Conservation (phyloP, 2,113 vertebrate species). For the Romanogobio albipinnatus region DNA sequence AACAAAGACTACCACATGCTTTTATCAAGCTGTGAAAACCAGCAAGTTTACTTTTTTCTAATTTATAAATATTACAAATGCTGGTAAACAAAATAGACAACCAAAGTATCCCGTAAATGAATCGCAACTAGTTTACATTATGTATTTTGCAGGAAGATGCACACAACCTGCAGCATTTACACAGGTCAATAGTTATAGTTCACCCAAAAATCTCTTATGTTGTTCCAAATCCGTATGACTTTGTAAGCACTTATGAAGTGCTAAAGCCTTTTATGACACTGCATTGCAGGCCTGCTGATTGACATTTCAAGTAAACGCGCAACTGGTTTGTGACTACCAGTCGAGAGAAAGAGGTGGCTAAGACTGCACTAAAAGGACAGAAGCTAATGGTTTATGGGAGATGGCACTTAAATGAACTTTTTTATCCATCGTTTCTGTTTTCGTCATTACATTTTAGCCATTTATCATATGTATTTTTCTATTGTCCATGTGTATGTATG, state of each 20-base stretch:
- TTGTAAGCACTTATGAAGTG: not conserved
- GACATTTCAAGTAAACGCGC: slow-evolving; percentile 18
- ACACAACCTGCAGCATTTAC: not conserved
- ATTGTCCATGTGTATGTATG: slow-evolving; percentile 71
- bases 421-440: slow-evolving; percentile 70
- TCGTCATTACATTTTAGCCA: slow-evolving; percentile 65
- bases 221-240: not conserved
- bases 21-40: not conserved
- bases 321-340: slow-evolving; percentile 21
- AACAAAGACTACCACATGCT: not conserved
- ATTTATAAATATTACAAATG: not conserved
- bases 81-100: not conserved
- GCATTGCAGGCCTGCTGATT: slow-evolving; percentile 5
- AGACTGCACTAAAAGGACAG: slow-evolving; percentile 61
- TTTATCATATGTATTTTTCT: slow-evolving; percentile 80
- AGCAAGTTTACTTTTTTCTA: slow-evolving; percentile 8
- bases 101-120: not conserved
- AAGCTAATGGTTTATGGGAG: slow-evolving; percentile 38
- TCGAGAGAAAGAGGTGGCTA: not conserved
- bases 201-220: not conserved
- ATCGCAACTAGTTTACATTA: not conserved
- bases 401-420: slow-evolving; percentile 47
- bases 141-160: not conserved
- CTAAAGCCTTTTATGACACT: slow-evolving; percentile 21
- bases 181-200: not conserved